phyloP scores from a whole-genome alignment of 1,140 invertebrate genomes.

The Epicauta chinensis region DNA sequence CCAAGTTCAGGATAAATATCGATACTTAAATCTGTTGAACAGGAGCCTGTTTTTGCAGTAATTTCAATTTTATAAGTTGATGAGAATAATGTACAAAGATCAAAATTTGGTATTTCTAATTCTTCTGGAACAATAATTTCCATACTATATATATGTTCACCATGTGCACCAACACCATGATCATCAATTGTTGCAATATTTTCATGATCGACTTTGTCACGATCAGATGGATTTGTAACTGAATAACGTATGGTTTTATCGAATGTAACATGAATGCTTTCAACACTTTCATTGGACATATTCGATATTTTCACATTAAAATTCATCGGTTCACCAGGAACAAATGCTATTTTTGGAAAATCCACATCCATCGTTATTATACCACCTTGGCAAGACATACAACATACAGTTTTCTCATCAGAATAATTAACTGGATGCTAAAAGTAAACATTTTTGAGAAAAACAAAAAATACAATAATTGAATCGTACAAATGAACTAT shows the following conservation, averaged over 20 bases:
- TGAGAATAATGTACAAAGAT: slow-evolving; percentile 10
- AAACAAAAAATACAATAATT: neutral
- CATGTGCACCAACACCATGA: slow-evolving; percentile 18
- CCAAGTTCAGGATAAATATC: slow-evolving; percentile 5
- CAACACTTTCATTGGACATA: slow-evolving; percentile 17
- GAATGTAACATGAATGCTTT: slow-evolving; percentile 4
- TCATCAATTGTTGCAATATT: slow-evolving; percentile 3
- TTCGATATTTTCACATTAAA: slow-evolving; percentile 10
- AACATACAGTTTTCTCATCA: slow-evolving; percentile 19
- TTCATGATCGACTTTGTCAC: slow-evolving; percentile 8
- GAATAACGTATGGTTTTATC: slow-evolving; percentile 1
- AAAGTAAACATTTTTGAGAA: neutral
- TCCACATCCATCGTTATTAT: slow-evolving; percentile 11
- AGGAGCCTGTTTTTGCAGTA: neutral
- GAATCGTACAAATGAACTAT: slow-evolving; percentile 10
- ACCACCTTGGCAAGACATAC: slow-evolving; percentile 16
- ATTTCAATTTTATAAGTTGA: slow-evolving; percentile 11
- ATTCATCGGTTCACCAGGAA: slow-evolving; percentile 11
- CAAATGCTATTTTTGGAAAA: slow-evolving; percentile 17
- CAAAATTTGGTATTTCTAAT: slow-evolving; percentile 9
- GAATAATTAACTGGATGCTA: slow-evolving; percentile 5
- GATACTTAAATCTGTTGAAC: slow-evolving; percentile 11
- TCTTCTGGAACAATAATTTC: slow-evolving; percentile 6
- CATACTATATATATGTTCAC: slow-evolving; percentile 11
- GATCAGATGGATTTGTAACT: slow-evolving; percentile 1